Evolutionary conservation across 2,888 invertebrate species (phyloP).

Genomic region (Reticulitermes lucifugus): DNA sequence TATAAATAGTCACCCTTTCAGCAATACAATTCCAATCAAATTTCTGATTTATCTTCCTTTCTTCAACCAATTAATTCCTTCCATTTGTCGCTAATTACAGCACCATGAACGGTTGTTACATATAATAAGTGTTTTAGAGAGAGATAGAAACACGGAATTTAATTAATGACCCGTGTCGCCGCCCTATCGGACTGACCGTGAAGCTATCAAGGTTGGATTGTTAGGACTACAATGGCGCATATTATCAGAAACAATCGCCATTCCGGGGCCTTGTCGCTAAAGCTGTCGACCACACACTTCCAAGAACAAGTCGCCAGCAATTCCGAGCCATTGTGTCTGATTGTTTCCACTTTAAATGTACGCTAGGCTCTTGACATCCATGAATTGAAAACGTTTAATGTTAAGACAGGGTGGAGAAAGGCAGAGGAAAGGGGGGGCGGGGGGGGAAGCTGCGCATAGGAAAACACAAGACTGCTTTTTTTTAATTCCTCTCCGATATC

Average conservation of each 20-base stretch:
- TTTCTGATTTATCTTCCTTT: conserved; percentile 13
- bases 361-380: conserved; percentile 26
- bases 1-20: neutral
- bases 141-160: conserved; percentile 28
- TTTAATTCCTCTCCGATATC: neutral
- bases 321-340: conserved; percentile 33
- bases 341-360: conserved; percentile 41
- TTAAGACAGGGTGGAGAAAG: conserved; percentile 27
- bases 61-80: neutral
- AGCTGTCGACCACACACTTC: conserved; percentile 40
- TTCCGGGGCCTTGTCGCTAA: neutral
- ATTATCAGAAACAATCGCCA: conserved; percentile 35
- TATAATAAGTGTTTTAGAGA: conserved; percentile 1
- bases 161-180: conserved; percentile 38
- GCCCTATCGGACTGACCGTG: conserved; percentile 31
- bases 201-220: conserved; percentile 38
- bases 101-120: neutral
- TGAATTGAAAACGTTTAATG: conserved; percentile 31
- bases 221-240: conserved; percentile 37
- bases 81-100: conserved; percentile 5
- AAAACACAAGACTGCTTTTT: conserved; percentile 1
- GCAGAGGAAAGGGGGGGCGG: too few species aligned
- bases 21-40: neutral
- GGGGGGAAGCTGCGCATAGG: neutral
- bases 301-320: conserved; percentile 30